Percentiles rank a stretch among this genome's conserved stretches.
Conservation (phyloP, 2,888 invertebrate species). For the Acrobasis repandana region DNA sequence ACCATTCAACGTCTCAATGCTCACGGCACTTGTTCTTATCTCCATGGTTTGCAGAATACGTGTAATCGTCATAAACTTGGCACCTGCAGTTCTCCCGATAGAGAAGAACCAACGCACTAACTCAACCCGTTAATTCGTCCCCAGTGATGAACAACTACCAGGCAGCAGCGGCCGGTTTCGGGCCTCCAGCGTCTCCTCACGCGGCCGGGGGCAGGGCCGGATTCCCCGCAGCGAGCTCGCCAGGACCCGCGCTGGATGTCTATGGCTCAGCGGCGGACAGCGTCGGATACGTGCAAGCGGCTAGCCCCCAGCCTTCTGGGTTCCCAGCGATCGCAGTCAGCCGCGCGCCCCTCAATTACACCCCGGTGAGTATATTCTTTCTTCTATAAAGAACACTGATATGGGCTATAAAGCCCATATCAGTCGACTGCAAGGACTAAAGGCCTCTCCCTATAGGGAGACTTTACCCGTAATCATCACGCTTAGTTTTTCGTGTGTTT, state of each 20-base stretch:
- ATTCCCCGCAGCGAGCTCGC: slow-evolving; percentile 96
- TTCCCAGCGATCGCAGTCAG: slow-evolving; percentile 97
- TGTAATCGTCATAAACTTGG: too few relatives aligned
- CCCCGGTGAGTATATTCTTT: slow-evolving; percentile 88
- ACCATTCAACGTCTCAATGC: too few relatives aligned
- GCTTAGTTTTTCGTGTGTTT: too few relatives aligned
- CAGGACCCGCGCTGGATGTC: slow-evolving; percentile 95
- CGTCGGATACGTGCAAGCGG: slow-evolving; percentile 97
- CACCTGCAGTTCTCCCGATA: too few relatives aligned
- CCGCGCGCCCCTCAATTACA: slow-evolving; percentile 96
- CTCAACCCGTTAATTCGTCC: slow-evolving; percentile 46
- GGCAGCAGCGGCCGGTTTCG: slow-evolving; percentile 90
- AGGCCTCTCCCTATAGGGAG: too few relatives aligned
- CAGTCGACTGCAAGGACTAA: too few relatives aligned
- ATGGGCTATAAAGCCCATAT: too few relatives aligned
- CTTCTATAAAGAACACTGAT: neutral
- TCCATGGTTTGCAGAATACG: too few relatives aligned
- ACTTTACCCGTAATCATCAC: too few relatives aligned
- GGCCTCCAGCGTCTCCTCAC: slow-evolving; percentile 93
- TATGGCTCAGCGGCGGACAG: slow-evolving; percentile 95
- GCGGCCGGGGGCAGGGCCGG: slow-evolving; percentile 88
- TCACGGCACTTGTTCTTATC: too few relatives aligned
- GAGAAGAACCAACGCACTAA: neutral
- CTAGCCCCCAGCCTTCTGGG: slow-evolving; percentile 97
- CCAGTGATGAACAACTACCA: slow-evolving; percentile 98